Conservation (phyloP, 1,140 invertebrate genomes). For the Probaryconus sp. region DNA sequence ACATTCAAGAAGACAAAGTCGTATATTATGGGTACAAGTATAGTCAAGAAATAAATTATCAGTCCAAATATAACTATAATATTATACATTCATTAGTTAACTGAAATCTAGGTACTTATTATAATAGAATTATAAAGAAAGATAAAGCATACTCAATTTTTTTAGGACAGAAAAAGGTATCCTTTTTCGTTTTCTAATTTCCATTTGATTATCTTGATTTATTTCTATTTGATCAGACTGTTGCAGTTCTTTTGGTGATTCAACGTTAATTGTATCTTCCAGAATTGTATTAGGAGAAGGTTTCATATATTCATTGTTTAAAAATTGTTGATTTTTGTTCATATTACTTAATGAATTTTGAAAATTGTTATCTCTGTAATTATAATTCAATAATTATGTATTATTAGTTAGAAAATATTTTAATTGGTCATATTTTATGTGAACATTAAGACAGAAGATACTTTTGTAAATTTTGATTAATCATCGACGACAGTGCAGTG, state of each 20-base stretch:
- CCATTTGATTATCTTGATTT: too few relatives aligned
- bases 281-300: too few relatives aligned
- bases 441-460: slow-evolving; percentile 5
- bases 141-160: too few relatives aligned
- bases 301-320: too few relatives aligned
- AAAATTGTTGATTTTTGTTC: neutral
- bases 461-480: slow-evolving; percentile 68
- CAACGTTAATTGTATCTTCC: too few relatives aligned
- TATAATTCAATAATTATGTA: too few relatives aligned
- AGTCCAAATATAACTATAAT: slow-evolving; percentile 65
- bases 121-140: slow-evolving; percentile 1
- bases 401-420: slow-evolving; percentile 7
- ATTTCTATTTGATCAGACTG: too few relatives aligned
- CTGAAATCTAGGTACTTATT: too few relatives aligned
- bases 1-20: slow-evolving; percentile 68
- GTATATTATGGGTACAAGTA: slow-evolving; percentile 67
- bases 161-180: too few relatives aligned
- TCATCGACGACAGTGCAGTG: slow-evolving; percentile 67
- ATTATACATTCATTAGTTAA: slow-evolving; percentile 15
- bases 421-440: slow-evolving; percentile 28
- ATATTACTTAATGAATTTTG: neutral
- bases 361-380: slow-evolving; percentile 1
- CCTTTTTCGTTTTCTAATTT: too few relatives aligned
- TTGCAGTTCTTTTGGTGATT: too few relatives aligned
- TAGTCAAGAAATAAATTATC: slow-evolving; percentile 64